Base-by-base conservation (phyloP, 1,140 invertebrate species). In the Penaeus vannamei region DNA sequence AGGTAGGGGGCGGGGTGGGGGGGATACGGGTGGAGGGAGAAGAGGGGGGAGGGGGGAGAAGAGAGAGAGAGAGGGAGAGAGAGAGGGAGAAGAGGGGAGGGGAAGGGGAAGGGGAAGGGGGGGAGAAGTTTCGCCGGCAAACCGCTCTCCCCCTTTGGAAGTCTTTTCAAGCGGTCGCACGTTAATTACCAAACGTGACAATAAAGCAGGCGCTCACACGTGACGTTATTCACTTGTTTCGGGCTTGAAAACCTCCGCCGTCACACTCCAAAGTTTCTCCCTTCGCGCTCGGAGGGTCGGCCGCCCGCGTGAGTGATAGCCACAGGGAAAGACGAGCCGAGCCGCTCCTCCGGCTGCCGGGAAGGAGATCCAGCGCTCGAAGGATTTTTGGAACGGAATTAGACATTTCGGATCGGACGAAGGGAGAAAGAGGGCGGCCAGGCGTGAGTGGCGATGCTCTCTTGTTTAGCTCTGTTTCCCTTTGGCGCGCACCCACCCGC, bases 161-260 rank as follows among this genome's bases (percentile, higher is more conserved):
- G 53, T 53, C 53, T 84, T 60, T 84, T 84, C 62, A 53, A 84
- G 81, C 29, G 22, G 46, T 20, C 81, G n/a, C 60, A 32, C 26
- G 81, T 84, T 84, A 84, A 84, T 84, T 84, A 84, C 81, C 29
- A 61, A 59, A 32, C 29, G 60, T 62, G 81, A 84, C 81, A 84
- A 84, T 84, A 84, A 84, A 84, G 81, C 81, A 60, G 26, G 23
- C 81, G 60, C 81, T 84, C 81, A 84, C 12, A 62, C 81, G 81
- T 84, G 32, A 60, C 81, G 46, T 62, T 84, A 84, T 84, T 84
- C 81, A 84, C 81, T 84, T 84, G 81, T 84, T 84, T 84, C 32
- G n/a, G 46, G 46, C 42, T 32, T 46, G 79, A 81, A 60, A 76
- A 76, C 72, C 72, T 76, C 72, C 4, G 42, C 2, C 42, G 29